phyloP scores from a whole-genome alignment of 2,113 vertebrate genomes.

The Balaeniceps rex region DNA sequence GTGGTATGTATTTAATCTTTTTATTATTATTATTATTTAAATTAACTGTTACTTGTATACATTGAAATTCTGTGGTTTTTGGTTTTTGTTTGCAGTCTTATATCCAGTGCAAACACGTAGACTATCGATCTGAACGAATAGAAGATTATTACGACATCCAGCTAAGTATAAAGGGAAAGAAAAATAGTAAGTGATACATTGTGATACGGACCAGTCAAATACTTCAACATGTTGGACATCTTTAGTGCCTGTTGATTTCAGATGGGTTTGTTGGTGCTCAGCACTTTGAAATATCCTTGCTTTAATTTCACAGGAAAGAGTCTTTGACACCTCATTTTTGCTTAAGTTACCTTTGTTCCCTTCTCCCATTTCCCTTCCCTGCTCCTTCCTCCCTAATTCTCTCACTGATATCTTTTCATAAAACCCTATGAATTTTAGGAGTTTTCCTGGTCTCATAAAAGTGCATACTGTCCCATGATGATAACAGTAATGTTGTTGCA shows the following conservation, averaged over 20 bases:
- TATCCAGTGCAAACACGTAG: constrained; percentile 98
- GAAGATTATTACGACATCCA: constrained; percentile 99
- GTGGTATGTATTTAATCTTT: constrained; percentile 83
- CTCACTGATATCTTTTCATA: not conserved
- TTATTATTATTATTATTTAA: not conserved
- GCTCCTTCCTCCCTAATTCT: not conserved
- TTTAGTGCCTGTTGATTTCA: not conserved
- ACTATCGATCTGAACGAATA: constrained; percentile 98
- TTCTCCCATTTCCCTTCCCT: not conserved
- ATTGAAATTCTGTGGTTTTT: not conserved
- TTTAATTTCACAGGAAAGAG: not conserved
- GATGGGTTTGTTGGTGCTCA: not conserved
- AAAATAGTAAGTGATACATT: constrained; percentile 90
- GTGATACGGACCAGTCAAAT: not conserved
- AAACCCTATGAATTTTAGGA: not conserved
- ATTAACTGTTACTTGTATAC: not conserved
- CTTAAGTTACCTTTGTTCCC: rapidly evolving
- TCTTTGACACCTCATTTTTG: not conserved
- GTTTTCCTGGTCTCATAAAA: not conserved
- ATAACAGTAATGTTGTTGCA: not conserved
- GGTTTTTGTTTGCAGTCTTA: constrained; percentile 83
- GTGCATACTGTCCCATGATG: not conserved
- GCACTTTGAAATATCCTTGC: not conserved
- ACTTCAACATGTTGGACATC: not conserved
- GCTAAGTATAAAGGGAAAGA: constrained; percentile 99